Conservation (phyloP, 2,888 invertebrate species). For the Drosophila colorata region DNA sequence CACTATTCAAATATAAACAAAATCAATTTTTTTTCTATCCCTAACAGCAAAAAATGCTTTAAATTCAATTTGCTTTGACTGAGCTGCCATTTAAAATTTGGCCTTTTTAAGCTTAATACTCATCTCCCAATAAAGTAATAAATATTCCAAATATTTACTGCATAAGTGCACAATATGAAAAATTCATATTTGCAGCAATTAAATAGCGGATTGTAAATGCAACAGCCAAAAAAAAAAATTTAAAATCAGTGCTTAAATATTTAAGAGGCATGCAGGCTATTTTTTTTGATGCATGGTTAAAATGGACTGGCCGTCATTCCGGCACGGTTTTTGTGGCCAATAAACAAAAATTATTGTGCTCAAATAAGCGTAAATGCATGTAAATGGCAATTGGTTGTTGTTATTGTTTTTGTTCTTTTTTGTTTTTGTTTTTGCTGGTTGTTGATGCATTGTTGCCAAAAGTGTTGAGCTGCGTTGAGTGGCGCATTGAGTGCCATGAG, state of each 20-base stretch:
- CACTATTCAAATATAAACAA: neutral
- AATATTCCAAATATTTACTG: constrained; percentile 52
- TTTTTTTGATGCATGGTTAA: constrained; percentile 20
- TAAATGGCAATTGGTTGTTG: constrained; percentile 51
- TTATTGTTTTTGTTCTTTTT: constrained; percentile 2
- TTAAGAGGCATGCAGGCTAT: constrained; percentile 38
- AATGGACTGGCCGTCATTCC: constrained; percentile 37
- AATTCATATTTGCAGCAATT: constrained; percentile 68
- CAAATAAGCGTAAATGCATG: constrained; percentile 79
- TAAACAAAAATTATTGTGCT: constrained; percentile 79
- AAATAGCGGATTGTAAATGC: constrained; percentile 60
- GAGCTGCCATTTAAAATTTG: neutral
- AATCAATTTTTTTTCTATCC: neutral
- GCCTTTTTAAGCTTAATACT: constrained; percentile 7
- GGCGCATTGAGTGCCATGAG: constrained; percentile 23
- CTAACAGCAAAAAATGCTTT: neutral
- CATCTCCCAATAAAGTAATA: constrained; percentile 39
- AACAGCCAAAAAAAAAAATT: constrained; percentile 10
- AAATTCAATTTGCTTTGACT: constrained; percentile 19
- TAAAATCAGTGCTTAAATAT: constrained; percentile 56
- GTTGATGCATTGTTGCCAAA: constrained; percentile 71
- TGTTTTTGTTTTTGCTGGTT: constrained; percentile 23
- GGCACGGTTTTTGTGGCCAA: constrained; percentile 70
- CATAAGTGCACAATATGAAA: constrained; percentile 60
- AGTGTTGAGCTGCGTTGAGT: constrained; percentile 58